Base-by-base conservation (phyloP, 2,797 vertebrate genomes). In the Lacerta viridis region DNA sequence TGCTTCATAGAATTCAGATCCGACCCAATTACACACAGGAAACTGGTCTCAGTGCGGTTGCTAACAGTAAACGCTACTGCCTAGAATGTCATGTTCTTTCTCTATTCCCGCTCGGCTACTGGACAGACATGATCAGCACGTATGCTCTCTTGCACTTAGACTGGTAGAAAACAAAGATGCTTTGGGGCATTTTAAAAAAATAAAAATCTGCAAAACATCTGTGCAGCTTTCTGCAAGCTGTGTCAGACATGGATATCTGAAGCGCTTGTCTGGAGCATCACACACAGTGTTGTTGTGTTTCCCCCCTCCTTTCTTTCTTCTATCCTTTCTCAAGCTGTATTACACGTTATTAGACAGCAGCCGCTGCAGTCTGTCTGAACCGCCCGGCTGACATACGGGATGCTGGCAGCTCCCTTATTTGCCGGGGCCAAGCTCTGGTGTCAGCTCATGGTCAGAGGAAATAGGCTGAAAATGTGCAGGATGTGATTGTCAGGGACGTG, bases 231-330 rank as follows among this genome's bases (percentile, higher is more conserved):
- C 50, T 88, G 41, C 64, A 13, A 23, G 81, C 25, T 20, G 68
- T 83, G 88, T 91, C 87, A 90, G 93, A 86, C 88, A 64, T 85
- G 25, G 59, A 66, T 25, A 9, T 92, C 93, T 94, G 86, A 82
- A 77, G 68, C 72, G 64, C 55, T 83, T 64, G 46, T 64, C 77
- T 10, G 66, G 74, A 66, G 89, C 85, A 6, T 83, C 27, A 64
- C 81, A 36, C 75, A 77, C 41, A 87, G 80, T 68, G 50, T 15
- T 55, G 50, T 55, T 55, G 50, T 15, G 50, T 55, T 11, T 10
- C 3, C 3, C 50, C 50, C 50, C 50, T 50, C 50, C 50, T 55
- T 55, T 55, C 50, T 55, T 15, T 55, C 71, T 1, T 83, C 61
- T 23, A 5, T 10, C 61, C 8, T 20, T 91, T 82, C 69, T 80